These are phyloP conservation scores for Rhyacichthys aspro DNA, from an alignment of 2,797 vertebrate genomes.

Conservation along the genomic window DNA sequence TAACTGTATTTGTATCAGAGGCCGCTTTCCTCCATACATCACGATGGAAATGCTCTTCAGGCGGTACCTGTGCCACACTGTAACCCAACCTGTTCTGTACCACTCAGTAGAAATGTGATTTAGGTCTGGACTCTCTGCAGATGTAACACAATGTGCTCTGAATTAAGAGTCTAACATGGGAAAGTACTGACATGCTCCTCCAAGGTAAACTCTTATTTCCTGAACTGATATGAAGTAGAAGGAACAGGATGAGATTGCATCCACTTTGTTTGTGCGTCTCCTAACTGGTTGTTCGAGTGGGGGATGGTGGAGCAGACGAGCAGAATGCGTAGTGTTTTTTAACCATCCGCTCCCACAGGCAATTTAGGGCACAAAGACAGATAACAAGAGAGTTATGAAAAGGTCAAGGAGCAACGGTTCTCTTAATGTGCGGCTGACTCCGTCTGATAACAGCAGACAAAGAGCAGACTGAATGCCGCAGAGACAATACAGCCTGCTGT, in stretches of 20 bases:
- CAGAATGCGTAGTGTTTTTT: slow-evolving; percentile 35
- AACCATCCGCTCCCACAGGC: slow-evolving; percentile 44
- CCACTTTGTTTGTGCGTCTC: slow-evolving; percentile 5
- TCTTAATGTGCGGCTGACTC: slow-evolving; percentile 43
- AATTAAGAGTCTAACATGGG: too few species aligned
- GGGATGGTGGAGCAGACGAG: slow-evolving; percentile 32
- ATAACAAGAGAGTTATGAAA: slow-evolving; percentile 48
- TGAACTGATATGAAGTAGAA: neutral
- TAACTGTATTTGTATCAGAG: too few species aligned
- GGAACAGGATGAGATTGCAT: slow-evolving; percentile 9
- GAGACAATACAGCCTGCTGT: slow-evolving; percentile 3
- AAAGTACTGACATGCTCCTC: too few species aligned
- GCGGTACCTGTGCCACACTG: too few species aligned
- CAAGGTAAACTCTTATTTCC: neutral
- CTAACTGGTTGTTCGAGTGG: slow-evolving; percentile 12
- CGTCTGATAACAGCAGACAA: slow-evolving; percentile 18
- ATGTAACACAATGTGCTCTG: too few species aligned
- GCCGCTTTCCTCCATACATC: too few species aligned
- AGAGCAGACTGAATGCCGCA: slow-evolving; percentile 4
- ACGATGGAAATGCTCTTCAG: too few species aligned
- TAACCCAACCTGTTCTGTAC: too few species aligned
- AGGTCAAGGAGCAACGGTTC: slow-evolving; percentile 61
- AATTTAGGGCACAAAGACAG: slow-evolving; percentile 35
- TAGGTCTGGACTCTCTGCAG: too few species aligned
- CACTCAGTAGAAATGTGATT: too few species aligned